Conservation (phyloP, 2,888 invertebrate genomes). For the Metallyticus violacea region DNA sequence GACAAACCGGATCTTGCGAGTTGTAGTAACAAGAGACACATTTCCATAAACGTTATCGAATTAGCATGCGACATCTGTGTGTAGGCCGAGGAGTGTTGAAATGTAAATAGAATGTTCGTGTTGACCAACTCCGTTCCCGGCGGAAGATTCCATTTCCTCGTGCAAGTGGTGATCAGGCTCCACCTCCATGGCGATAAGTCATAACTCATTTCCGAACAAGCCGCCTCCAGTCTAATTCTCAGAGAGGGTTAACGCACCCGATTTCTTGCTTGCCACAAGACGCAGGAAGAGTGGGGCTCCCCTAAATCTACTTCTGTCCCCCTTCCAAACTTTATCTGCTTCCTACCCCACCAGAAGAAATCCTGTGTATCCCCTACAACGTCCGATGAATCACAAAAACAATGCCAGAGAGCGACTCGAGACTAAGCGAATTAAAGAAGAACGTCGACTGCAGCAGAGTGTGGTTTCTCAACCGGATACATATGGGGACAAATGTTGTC, state of each 20-base stretch:
- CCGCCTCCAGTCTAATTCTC: too few species aligned
- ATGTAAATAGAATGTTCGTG: not conserved
- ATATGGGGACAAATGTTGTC: too few species aligned
- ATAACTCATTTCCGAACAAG: not conserved
- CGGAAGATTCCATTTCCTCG: not conserved
- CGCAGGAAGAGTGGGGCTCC: too few species aligned
- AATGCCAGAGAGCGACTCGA: too few species aligned
- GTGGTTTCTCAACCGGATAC: too few species aligned
- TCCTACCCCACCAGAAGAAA: not conserved
- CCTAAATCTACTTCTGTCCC: not conserved
- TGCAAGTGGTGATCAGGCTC: too few species aligned
- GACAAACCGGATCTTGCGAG: not conserved
- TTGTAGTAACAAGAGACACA: not conserved
- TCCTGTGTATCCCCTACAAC: not conserved
- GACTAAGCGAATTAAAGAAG: too few species aligned
- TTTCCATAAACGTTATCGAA: not conserved
- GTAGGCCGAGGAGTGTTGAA: not conserved
- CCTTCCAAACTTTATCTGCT: not conserved
- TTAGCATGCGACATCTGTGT: not conserved
- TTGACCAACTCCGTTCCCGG: not conserved
- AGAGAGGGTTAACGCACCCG: too few species aligned
- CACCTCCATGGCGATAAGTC: not conserved
- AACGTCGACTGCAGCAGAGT: too few species aligned
- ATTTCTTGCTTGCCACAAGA: too few species aligned
- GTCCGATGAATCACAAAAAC: too few species aligned